Conservation (phyloP, 2,888 invertebrate genomes). For the Lasioglossum morio region DNA sequence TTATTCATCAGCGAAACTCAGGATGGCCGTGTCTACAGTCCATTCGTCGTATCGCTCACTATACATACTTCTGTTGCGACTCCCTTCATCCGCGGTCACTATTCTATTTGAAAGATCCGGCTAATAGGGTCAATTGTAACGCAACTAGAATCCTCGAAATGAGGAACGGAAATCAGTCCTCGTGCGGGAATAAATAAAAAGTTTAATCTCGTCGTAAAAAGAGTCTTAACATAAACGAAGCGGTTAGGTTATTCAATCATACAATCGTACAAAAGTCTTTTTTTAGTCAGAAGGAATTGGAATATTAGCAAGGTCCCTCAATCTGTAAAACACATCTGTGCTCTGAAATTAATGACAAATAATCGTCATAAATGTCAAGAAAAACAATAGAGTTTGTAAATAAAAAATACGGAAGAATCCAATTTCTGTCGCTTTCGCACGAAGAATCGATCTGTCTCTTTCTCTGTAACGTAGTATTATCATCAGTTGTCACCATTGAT, state of each 20-base stretch:
- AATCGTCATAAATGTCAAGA: background rate
- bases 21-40: constrained; percentile 54
- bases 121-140: background rate
- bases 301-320: background rate
- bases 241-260: background rate
- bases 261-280: constrained; percentile 14
- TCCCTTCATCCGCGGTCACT: background rate
- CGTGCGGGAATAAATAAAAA: constrained; percentile 11
- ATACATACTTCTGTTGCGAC: background rate
- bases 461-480: background rate
- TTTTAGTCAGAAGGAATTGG: constrained; percentile 2
- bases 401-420: background rate
- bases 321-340: background rate
- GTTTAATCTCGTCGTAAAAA: constrained; percentile 3
- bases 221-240: background rate
- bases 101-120: background rate
- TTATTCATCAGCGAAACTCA: constrained; percentile 29
- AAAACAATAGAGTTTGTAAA: background rate
- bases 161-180: constrained; percentile 3
- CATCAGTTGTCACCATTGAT: background rate
- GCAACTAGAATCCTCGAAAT: background rate
- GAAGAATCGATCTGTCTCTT: background rate
- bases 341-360: background rate
- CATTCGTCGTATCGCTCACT: constrained; percentile 32
- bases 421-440: background rate